A percentile compares a stretch with the other conserved stretches of the same genome.
Conservation (phyloP, 92 coral and sea anemone genomes). For the Palythoa grandiflora region DNA sequence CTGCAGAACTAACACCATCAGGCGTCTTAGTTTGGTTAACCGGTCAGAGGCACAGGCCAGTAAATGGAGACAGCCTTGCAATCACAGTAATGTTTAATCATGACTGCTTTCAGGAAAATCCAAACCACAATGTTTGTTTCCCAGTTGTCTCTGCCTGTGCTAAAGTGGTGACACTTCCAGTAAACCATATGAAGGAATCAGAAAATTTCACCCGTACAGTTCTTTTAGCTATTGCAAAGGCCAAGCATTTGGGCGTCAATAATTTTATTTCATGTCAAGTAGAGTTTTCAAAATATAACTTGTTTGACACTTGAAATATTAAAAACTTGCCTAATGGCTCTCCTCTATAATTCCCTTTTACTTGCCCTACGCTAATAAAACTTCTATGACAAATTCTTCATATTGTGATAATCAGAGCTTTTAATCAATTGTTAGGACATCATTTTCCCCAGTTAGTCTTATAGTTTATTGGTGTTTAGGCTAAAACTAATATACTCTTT, state of each 20-base stretch:
- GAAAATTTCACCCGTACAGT: not conserved
- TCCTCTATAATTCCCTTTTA: not conserved
- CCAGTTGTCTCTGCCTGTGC: conserved; percentile 52
- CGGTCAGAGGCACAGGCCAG: conserved; percentile 55
- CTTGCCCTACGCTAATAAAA: not conserved
- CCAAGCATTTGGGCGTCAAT: conserved; percentile 4
- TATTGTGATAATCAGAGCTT: not conserved
- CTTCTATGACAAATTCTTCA: not conserved
- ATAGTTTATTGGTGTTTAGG: not conserved
- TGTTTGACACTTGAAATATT: not conserved
- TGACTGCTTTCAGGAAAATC: conserved; percentile 44
- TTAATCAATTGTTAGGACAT: conserved; percentile 1
- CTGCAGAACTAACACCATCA: not conserved
- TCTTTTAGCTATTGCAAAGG: conserved; percentile 15
- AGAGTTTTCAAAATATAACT: not conserved
- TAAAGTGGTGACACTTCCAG: conserved; percentile 48
- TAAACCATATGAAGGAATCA: conserved; percentile 9
- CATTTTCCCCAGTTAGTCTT: not conserved
- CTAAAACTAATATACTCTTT: not conserved
- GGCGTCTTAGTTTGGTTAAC: not conserved
- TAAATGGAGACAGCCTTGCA: conserved; percentile 43
- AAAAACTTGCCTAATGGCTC: not conserved
- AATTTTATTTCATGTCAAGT: not conserved
- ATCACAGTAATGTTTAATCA: conserved; percentile 35
- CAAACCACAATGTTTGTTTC: conserved; percentile 45